Evolutionary conservation across 2,888 invertebrate genomes (phyloP), one percentile per base, ranked within the genome.

Genomic region (Leptodirus hochenwartii): DNA sequence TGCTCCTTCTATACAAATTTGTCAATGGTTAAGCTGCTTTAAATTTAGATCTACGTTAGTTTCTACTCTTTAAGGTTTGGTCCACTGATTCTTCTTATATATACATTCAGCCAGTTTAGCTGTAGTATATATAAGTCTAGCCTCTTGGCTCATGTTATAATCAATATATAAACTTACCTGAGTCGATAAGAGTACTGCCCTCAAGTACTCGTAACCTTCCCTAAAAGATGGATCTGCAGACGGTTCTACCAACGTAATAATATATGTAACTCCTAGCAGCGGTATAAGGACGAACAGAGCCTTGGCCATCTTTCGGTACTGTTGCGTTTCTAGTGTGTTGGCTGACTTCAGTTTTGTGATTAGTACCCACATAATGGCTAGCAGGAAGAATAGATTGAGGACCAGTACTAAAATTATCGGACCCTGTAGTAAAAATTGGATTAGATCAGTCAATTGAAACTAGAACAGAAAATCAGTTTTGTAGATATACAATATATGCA

Each of bases 301-400:
- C 53, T 90, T 90, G 5, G 82, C 79, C 0, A 87, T 87, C 54
- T 87, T 88, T 38, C 82, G 65, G 53, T 82, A 84, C 53, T 90
- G 90, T 44, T 85, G 79, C 4, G 87, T 85, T 55, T 91, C 90
- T 29, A 80, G 61, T 2, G 80, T 82, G 48, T 85, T 87, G 10
- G 90, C 81, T 12, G 90, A 88, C 27, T 88, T 70, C 4, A 91
- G 66, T 48, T 93, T 91, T 16, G 88, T 90, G 48, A 93, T 88
- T 38, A 93, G 63, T 29, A 91, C 87, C 75, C 85, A 81, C 80
- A 88, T 82, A 43, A 88, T 84, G 60, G 69, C 70, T 43, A 80
- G 59, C 35, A 85, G 67, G 56, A 85, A 85, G 43, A 79, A 64
- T 28, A 77, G 65, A 61, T 90, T 88, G 42, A 85, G 68, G 32